Evolutionary conservation across 2,888 invertebrate genomes (phyloP).

Genomic region (Parascotia fuliginaria): DNA sequence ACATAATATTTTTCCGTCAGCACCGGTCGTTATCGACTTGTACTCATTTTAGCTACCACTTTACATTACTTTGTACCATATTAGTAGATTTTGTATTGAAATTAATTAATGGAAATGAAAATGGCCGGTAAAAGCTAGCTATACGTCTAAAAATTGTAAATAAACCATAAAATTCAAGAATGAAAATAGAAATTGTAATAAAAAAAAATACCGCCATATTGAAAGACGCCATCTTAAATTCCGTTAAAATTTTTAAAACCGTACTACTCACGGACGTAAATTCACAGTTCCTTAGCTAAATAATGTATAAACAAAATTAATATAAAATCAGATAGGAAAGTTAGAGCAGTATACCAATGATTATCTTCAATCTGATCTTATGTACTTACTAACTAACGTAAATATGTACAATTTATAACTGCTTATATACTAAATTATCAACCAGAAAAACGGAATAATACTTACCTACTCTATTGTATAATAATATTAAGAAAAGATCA

Average conservation of each 20-base stretch:
- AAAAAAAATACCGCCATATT: not conserved
- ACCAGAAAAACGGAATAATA: conserved; percentile 41
- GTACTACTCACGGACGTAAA: conserved; percentile 18
- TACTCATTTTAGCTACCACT: conserved; percentile 28
- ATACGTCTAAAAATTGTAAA: not conserved
- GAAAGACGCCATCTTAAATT: conserved; percentile 10
- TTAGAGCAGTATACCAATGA: conserved; percentile 68
- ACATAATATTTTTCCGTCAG: conserved; percentile 60
- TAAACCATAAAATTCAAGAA: too few relatives aligned
- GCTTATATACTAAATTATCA: conserved; percentile 37
- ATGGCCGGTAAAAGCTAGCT: not conserved
- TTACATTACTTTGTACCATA: conserved; percentile 77
- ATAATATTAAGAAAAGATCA: conserved; percentile 75
- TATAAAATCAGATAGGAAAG: conserved; percentile 41
- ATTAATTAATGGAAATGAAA: conserved; percentile 14
- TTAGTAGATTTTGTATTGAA: conserved; percentile 39
- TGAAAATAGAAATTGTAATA: not conserved
- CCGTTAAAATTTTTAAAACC: conserved; percentile 8
- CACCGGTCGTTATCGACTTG: conserved; percentile 27
- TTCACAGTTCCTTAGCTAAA: conserved; percentile 21
- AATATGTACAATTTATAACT: conserved; percentile 44
- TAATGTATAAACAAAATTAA: conserved; percentile 35
- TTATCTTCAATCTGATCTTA: conserved; percentile 82
- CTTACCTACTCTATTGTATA: too few relatives aligned
- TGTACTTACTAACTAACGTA: conserved; percentile 32